Conservation (phyloP, 2,797 vertebrate species). For the Coluber constrictor region DNA sequence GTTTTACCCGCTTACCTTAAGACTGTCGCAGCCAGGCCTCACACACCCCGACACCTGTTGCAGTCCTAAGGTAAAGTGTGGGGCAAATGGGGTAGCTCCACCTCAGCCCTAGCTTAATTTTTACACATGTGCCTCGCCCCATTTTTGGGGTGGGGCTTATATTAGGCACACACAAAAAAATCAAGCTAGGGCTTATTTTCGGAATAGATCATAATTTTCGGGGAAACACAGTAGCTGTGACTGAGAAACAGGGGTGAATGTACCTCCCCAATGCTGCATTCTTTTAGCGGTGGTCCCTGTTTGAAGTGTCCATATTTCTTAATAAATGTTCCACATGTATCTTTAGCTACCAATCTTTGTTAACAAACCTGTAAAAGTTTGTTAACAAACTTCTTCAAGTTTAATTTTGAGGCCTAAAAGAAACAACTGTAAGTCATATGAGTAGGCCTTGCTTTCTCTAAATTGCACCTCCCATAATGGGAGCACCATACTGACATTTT, state of each 20-base stretch:
- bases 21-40: no score
- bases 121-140: no score
- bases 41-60: no score
- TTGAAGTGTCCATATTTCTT: background rate
- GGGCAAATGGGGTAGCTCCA: fast-evolving
- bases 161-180: no score
- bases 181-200: no score
- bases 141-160: no score
- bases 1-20: no score
- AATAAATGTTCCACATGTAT: background rate
- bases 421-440: background rate
- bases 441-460: background rate
- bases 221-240: background rate
- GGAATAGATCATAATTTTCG: background rate
- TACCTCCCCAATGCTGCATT: background rate
- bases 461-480: background rate
- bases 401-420: background rate
- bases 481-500: background rate
- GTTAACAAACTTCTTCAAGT: no score
- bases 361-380: background rate
- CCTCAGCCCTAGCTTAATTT: no score
- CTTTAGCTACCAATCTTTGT: background rate
- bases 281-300: background rate
- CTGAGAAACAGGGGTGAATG: background rate
- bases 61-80: no score